Evolutionary conservation across 2,888 invertebrate species (phyloP).

Genomic region (Pherbina coryleti): DNA sequence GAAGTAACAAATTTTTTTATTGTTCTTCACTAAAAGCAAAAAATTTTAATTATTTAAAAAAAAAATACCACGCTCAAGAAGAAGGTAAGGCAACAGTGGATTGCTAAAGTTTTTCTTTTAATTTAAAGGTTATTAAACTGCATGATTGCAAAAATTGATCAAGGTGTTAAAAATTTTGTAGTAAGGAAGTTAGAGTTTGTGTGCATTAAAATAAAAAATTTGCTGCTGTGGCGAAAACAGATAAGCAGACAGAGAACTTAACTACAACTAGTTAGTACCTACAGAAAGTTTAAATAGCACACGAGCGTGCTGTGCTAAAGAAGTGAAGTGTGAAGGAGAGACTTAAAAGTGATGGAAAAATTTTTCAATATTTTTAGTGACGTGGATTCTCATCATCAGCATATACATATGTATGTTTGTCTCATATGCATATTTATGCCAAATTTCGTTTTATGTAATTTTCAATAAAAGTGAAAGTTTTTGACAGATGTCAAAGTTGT

Average conservation of each 20-base stretch:
- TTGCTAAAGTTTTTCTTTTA: neutral
- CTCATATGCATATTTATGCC: no score
- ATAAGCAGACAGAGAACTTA: no score
- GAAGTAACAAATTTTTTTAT: neutral
- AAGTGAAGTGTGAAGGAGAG: neutral
- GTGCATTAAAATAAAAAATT: neutral
- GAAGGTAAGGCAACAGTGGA: neutral
- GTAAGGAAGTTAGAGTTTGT: neutral
- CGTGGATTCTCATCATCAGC: neutral
- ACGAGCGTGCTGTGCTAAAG: neutral
- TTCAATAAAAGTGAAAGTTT: no score
- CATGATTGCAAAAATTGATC: constrained; percentile 3
- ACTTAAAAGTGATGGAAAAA: neutral
- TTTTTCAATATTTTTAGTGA: neutral
- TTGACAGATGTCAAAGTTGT: no score
- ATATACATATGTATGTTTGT: neutral
- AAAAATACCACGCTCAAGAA: neutral
- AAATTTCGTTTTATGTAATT: no score
- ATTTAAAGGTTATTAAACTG: neutral
- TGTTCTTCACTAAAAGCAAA: constrained; percentile 15
- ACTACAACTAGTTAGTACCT: no score
- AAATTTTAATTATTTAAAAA: constrained; percentile 24
- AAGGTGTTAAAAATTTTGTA: neutral
- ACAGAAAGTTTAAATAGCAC: neutral
- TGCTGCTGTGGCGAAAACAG: neutral